Base-by-base conservation (phyloP, 1,140 invertebrate species). In the Elysia chlorotica region DNA sequence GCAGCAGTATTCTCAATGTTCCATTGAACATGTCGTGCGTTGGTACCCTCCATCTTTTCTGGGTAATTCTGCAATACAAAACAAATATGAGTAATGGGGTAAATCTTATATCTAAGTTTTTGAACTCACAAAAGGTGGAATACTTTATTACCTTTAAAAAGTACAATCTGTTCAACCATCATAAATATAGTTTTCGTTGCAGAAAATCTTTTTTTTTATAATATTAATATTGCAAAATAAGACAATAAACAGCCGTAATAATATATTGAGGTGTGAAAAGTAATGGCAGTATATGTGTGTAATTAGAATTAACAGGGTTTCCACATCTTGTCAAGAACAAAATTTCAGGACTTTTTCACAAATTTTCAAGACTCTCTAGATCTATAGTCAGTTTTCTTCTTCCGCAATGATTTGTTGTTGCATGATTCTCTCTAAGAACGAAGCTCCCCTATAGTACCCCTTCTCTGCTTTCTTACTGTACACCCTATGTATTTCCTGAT, bases 31-130 rank as follows among this genome's bases (percentile, higher is more conserved):
- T 93, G 93, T 70, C 90, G 88, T 76, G 91, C 90, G 81, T 93
- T 93, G 77, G 93, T 92, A 17, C 87, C 87, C 80, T 91, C 89
- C 94, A 96, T 95, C 19, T 87, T 84, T 65, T 95, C 94, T 59
- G 90, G 90, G 83, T 93, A 94, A 84, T 95, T 93, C 93, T 95
- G 71, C n/a, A 85, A 83, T 33, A 74, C 33, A 65, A 37, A 0
- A 63, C 72, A 35, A 23, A 67, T 2, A 35, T 66, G 48, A 38
- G 33, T 4, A 66, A 4, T 61, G 23, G 35, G 2, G 25, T 48
- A 61, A 4, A n/a, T n/a, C n/a, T n/a, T n/a, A n/a, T n/a, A 30
- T 28, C 25, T 30, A 48, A 19, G 23, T 23, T 17, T 23, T 67
- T 37, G 5, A 68, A 73, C 14, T 14, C 23, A 19, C 25, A 6